Base-by-base conservation (phyloP, 2,113 vertebrate species). In the Tympanuchus pallidicinctus region DNA sequence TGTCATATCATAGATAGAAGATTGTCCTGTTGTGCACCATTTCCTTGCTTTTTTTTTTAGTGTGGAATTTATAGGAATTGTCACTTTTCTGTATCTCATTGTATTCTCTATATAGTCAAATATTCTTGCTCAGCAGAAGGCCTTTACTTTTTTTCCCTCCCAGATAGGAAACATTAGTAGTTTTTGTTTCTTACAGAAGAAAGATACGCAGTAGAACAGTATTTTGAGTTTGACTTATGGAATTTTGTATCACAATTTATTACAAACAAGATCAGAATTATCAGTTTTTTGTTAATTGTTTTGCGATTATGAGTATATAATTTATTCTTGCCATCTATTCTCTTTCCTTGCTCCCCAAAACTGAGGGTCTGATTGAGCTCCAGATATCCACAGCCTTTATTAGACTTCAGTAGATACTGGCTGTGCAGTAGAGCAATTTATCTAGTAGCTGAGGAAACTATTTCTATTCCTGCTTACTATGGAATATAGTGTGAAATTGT, bases 261-360 rank as follows among this genome's bases (percentile, higher is more conserved):
- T 89, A 52, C 38, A 65, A 82, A 14, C 63, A 59, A 76, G 64
- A 82, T 60, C 50, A 43, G 69, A 74, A 88, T 76, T 78, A 76
- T 69, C 82, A 87, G 75, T 72, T 96, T 93, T 82, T 78, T 85
- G 64, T 80, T 72, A 74, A 38, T 83, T 94, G 76, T 92, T 93
- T 93, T 86, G 69, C 65, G 75, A 91, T 61, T 89, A 71, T 34
- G 57, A 52, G 28, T 67, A 22, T 79, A 32, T 91, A 67, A 92
- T 93, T 91, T 91, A 56, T 91, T 77, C 67, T 91, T 32, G 89
- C 57, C 67, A 48, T 94, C 91, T 94, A 77, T 92, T 95, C 50
- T 80, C 61, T 91, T 94, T 82, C 42, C 38, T 88, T 75, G 42
- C 82, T 94, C 25, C 18, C 52, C 88, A 82, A 74, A 94, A 82